Conservation (phyloP, 2,797 vertebrate genomes). For the Benthosema pterotum region DNA sequence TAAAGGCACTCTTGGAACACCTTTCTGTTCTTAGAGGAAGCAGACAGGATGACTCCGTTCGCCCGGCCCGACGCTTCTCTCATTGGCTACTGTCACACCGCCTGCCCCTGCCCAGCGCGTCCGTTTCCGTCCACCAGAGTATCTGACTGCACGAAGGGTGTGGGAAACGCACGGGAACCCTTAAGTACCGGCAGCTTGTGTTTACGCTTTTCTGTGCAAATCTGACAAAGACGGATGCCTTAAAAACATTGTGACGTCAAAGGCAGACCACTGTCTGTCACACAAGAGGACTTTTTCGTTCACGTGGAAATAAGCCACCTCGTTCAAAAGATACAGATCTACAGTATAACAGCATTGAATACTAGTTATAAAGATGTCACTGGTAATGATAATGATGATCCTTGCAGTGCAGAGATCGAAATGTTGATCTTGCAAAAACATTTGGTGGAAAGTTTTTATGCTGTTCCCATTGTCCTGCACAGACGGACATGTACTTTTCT, state of each 20-base stretch:
- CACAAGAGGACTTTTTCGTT: neutral
- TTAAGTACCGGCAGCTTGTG: conserved; percentile 15
- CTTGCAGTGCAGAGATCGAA: too few species aligned
- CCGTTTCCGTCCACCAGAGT: conserved; percentile 46
- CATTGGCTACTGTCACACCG: conserved; percentile 47
- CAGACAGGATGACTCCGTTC: conserved; percentile 83
- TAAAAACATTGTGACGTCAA: conserved; percentile 25
- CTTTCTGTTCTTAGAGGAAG: conserved; percentile 86
- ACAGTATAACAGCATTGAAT: too few species aligned
- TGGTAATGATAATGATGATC: too few species aligned
- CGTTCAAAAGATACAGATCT: too few species aligned
- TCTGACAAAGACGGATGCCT: conserved; percentile 13
- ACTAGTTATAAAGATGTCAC: too few species aligned
- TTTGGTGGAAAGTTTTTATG: neutral
- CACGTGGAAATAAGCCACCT: too few species aligned
- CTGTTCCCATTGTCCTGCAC: too few species aligned
- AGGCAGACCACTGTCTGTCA: conserved; percentile 15
- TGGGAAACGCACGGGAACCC: conserved; percentile 56
- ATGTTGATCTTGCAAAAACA: too few species aligned
- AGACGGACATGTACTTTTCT: too few species aligned
- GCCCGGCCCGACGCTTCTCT: conserved; percentile 56
- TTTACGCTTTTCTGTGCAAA: conserved; percentile 5
- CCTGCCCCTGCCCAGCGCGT: conserved; percentile 15
- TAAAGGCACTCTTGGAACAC: conserved; percentile 67
- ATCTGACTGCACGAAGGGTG: conserved; percentile 49